A percentile compares a stretch with the other conserved stretches of the same genome.
phyloP scores from a whole-genome alignment of 2,113 vertebrate genomes.

The Asarcornis scutulata region DNA sequence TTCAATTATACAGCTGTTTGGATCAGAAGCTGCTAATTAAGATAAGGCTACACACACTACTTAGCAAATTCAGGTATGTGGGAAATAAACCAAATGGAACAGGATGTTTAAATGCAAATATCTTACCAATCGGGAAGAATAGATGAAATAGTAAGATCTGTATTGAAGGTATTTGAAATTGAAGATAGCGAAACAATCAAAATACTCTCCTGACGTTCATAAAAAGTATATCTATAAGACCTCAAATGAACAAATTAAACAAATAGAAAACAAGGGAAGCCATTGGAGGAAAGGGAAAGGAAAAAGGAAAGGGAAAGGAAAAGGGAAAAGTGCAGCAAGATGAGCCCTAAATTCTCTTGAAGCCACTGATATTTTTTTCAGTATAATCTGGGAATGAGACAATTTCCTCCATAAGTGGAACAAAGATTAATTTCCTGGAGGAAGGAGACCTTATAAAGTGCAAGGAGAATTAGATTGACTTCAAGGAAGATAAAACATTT shows the following conservation, averaged over 20 bases:
- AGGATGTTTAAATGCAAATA: not conserved
- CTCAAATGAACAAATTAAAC: not conserved
- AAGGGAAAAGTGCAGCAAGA: not conserved
- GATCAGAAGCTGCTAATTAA: slow-evolving; percentile 2
- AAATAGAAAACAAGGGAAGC: not conserved
- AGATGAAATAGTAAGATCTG: not conserved
- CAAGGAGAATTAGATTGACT: not conserved
- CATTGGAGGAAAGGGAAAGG: too few relatives aligned
- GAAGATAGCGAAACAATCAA: not conserved
- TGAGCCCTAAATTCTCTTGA: not conserved
- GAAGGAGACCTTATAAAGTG: not conserved
- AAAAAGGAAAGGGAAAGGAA: not conserved
- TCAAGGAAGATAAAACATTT: slow-evolving; percentile 15
- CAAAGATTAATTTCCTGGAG: slow-evolving; percentile 24
- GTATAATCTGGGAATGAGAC: not conserved
- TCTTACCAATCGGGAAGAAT: not conserved
- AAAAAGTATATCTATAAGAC: not conserved
- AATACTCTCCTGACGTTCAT: not conserved
- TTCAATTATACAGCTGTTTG: not conserved
- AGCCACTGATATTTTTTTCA: not conserved
- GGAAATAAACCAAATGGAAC: slow-evolving; percentile 10
- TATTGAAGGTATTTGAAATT: not conserved
- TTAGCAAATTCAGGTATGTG: not conserved
- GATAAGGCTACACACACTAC: not conserved
- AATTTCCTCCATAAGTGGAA: not conserved